Base-by-base conservation (phyloP, 2,113 vertebrate species). In the Cynoglossus semilaevis region DNA sequence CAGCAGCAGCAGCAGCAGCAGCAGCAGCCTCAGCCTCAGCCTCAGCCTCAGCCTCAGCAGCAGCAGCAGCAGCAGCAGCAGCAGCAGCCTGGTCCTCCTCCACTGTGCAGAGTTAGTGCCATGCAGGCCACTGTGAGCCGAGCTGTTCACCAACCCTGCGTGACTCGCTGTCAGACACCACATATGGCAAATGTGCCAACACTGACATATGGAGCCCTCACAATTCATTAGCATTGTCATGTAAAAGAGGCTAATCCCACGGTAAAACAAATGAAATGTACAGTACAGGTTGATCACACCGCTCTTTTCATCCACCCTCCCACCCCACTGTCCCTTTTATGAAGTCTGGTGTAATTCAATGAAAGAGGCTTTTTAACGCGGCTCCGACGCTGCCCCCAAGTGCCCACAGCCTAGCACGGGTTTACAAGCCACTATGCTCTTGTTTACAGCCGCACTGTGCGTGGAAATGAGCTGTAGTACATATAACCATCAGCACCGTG, bases 141-240 rank as follows among this genome's bases (percentile, higher is more conserved):
- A 41, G 38, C 38, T 12, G 11, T 11, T 50, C 67, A 37, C 64
- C 53, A 67, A 56, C 73, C 60, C 58, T 56, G 46, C n/a, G 7
- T 74, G 74, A 60, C 69, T 49, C 43, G 56, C 64, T 58, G 67
- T 75, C 79, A 74, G 74, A 60, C 73, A 62, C 61, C 83, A 74
- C 83, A 83, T 85, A 86, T 83, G 81, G 78, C 73, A 12, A 66
- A 74, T 8, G 70, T 8, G 37, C 70, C 74, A 71, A 54, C 56
- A 10, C n/a, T 10, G 58, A 75, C 76, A 83, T 82, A 80, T 82
- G 71, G 75, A 57, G 42, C 58, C 36, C 81, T 64, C 74, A 58
- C 80, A 77, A 82, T 77, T 88, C 80, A 87, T 81, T 80, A 82
- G 68, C 80, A 71, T 81, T 81, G 77, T 82, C 83, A 83, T 79